phyloP scores from a whole-genome alignment of 2,888 invertebrate genomes.

The Aromia moschata region DNA sequence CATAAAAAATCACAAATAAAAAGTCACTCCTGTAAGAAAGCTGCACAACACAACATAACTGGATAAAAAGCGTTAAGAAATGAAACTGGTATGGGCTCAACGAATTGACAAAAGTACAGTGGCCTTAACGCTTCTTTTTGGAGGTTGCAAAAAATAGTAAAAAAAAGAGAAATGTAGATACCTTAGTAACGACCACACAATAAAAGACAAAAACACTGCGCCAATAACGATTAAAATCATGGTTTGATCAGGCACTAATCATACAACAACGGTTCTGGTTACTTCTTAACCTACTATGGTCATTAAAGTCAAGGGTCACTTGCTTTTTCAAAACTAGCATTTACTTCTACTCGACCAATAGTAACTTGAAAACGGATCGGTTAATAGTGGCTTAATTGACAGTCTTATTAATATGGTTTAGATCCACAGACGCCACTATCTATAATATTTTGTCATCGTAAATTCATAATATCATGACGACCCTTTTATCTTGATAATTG shows the following conservation, averaged over 20 bases:
- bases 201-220: conserved; percentile 39
- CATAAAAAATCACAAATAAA: background rate
- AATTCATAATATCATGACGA: conserved; percentile 6
- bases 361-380: background rate
- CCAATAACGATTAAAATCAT: conserved; percentile 34
- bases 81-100: background rate
- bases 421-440: conserved; percentile 1
- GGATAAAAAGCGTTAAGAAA: too few species aligned
- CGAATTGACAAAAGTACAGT: background rate
- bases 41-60: too few species aligned
- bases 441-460: conserved; percentile 12
- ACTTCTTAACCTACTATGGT: conserved; percentile 37
- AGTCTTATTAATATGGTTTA: conserved; percentile 11
- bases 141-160: conserved; percentile 1
- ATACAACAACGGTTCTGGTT: conserved; percentile 3
- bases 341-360: background rate
- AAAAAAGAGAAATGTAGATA: conserved; percentile 34
- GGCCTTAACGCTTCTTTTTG: background rate
- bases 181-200: conserved; percentile 42
- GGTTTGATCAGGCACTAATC: conserved; percentile 23
- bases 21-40: background rate
- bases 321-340: conserved; percentile 31
- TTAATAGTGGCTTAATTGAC: conserved; percentile 2
- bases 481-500: conserved; percentile 1
- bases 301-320: conserved; percentile 44